A percentile compares a stretch with the other conserved stretches of the same genome.
These are phyloP conservation scores for Misgurnus mizolepis DNA, from an alignment of 2,113 vertebrate species.

Conservation along the genomic window DNA sequence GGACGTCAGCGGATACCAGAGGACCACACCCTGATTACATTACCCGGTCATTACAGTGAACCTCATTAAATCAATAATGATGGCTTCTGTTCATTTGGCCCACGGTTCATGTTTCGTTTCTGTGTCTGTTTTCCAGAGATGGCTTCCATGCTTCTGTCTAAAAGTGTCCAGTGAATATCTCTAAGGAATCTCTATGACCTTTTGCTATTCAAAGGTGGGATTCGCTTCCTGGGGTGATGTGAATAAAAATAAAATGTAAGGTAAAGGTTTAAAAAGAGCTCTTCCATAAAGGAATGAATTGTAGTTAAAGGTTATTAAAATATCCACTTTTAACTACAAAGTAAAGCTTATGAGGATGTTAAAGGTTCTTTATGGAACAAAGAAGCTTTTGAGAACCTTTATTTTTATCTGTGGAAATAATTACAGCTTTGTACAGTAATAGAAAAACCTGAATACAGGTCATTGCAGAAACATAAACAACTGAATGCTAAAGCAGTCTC, in stretches of 20 bases:
- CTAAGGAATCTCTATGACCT: conserved; percentile 43
- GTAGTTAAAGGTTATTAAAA: too few relatives aligned
- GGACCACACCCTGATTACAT: conserved; percentile 48
- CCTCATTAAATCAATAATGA: conserved; percentile 44
- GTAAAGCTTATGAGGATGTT: too few relatives aligned
- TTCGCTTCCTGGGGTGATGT: background rate
- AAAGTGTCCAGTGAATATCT: conserved; percentile 41
- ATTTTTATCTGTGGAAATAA: background rate
- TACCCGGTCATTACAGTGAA: conserved; percentile 44
- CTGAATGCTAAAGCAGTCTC: background rate
- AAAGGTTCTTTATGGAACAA: too few relatives aligned
- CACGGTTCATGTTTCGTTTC: conserved; percentile 15
- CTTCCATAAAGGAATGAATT: too few relatives aligned
- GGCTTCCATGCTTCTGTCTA: conserved; percentile 22
- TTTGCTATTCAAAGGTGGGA: background rate
- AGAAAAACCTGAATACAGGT: conserved; percentile 1
- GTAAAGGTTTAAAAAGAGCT: too few relatives aligned
- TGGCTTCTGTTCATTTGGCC: conserved; percentile 43
- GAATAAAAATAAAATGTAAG: background rate
- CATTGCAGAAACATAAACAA: background rate
- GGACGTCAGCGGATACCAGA: conserved; percentile 7
- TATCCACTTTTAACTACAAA: too few relatives aligned
- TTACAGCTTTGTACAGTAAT: conserved; percentile 8
- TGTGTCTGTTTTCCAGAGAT: conserved; percentile 29
- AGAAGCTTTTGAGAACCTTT: too few relatives aligned